Evolutionary conservation across 2,113 vertebrate genomes (phyloP).

Genomic region (Apodemus sylvaticus): DNA sequence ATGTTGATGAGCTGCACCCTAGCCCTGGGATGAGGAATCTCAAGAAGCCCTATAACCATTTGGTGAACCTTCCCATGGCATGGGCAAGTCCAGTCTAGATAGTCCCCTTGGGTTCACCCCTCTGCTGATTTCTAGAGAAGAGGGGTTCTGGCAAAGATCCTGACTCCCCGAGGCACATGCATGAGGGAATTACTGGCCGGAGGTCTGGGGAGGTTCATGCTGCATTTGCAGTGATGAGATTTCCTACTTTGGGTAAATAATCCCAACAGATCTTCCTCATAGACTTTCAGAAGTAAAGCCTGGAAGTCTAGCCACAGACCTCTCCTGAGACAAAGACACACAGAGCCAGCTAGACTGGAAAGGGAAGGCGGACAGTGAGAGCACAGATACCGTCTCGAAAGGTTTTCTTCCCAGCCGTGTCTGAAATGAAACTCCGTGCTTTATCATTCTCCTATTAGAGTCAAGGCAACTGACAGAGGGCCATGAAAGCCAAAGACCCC

Average conservation of each 20-base stretch:
- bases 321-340: not conserved
- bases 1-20: not conserved
- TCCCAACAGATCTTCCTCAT: not conserved
- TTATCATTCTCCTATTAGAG: not conserved
- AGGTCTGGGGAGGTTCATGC: not conserved
- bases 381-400: not conserved
- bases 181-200: not conserved
- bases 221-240: not conserved
- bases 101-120: not conserved
- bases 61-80: not conserved
- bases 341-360: not conserved
- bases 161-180: not conserved
- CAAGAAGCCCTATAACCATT: not conserved
- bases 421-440: conserved; percentile 16
- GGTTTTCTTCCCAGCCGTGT: not conserved
- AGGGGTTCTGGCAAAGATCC: not conserved
- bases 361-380: not conserved
- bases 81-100: not conserved
- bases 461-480: not conserved
- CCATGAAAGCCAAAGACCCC: not conserved
- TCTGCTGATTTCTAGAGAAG: conserved; percentile 28
- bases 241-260: conserved; percentile 8
- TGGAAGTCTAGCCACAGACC: not conserved
- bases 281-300: not conserved
- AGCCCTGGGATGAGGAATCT: not conserved